Percentiles rank a stretch among this genome's conserved stretches.
These are phyloP conservation scores for Crotalus helleri DNA, from an alignment of 2,113 vertebrate species.

Conservation along the genomic window DNA sequence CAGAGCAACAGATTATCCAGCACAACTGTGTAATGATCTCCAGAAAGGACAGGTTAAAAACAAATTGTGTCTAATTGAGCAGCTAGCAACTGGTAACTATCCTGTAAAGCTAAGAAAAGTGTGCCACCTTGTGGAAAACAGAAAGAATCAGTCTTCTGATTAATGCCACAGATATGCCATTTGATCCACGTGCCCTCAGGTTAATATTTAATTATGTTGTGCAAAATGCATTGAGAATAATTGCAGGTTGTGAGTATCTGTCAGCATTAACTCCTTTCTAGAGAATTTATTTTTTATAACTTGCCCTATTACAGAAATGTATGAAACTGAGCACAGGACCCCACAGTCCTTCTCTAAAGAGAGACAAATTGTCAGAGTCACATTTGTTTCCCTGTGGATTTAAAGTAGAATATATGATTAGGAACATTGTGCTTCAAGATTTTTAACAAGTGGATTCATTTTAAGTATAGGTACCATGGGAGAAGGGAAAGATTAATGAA, in stretches of 20 bases:
- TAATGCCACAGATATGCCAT: background rate
- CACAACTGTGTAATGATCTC: background rate
- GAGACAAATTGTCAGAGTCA: background rate
- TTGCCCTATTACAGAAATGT: background rate
- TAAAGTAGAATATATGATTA: constrained; percentile 5
- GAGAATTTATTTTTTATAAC: background rate
- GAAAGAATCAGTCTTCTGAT: background rate
- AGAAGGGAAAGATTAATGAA: background rate
- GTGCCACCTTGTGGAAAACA: constrained; percentile 63
- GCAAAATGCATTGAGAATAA: constrained; percentile 4
- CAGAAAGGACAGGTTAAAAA: background rate
- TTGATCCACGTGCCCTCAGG: background rate
- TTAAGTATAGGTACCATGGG: background rate
- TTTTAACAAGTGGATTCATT: background rate
- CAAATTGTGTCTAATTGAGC: background rate
- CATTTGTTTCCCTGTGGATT: background rate
- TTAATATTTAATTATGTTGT: constrained; percentile 27
- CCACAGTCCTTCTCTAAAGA: background rate
- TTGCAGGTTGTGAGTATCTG: constrained; percentile 19
- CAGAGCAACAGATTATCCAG: background rate
- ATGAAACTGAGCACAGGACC: background rate
- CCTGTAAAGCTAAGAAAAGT: constrained; percentile 31
- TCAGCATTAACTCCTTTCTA: background rate
- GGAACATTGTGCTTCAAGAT: background rate
- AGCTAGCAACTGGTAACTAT: too few relatives aligned